Percentiles rank a stretch among this genome's conserved stretches.
Conservation (phyloP, 2,888 invertebrate genomes). For the Sphecodes monilicornis region DNA sequence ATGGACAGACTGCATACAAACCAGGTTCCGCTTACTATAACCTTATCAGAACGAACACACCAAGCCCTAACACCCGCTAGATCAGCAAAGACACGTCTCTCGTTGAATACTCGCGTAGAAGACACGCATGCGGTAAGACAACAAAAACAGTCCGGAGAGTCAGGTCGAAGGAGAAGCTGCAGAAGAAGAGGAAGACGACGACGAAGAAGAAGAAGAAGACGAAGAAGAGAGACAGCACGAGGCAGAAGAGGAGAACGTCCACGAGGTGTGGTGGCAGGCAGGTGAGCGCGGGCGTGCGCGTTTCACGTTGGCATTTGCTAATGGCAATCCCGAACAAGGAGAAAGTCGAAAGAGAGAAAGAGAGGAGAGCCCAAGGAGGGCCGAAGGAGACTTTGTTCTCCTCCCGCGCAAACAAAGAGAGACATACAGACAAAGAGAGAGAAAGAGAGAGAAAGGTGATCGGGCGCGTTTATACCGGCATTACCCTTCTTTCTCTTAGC, state of each 20-base stretch:
- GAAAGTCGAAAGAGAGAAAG: conserved; percentile 38
- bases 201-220: neutral
- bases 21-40: neutral
- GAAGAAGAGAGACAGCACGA: conserved; percentile 23
- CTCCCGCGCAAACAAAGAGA: conserved; percentile 22
- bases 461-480: conserved; percentile 72
- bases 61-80: neutral
- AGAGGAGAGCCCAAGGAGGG: conserved; percentile 18
- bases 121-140: neutral
- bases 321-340: conserved; percentile 74
- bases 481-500: conserved; percentile 76
- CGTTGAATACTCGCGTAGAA: conserved; percentile 7
- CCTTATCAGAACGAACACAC: neutral
- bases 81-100: conserved; percentile 13
- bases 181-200: neutral
- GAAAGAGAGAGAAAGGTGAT: conserved; percentile 39
- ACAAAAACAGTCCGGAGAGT: conserved; percentile 13
- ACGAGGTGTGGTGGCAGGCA: conserved; percentile 75
- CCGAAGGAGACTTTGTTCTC: conserved; percentile 15
- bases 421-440: conserved; percentile 21
- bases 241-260: conserved; percentile 52
- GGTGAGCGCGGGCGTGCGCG: conserved; percentile 77
- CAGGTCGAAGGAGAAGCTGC: neutral
- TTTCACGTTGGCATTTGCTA: conserved; percentile 80
- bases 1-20: no score